Conservation (phyloP, 2,888 invertebrate genomes). For the Limenitis camilla region DNA sequence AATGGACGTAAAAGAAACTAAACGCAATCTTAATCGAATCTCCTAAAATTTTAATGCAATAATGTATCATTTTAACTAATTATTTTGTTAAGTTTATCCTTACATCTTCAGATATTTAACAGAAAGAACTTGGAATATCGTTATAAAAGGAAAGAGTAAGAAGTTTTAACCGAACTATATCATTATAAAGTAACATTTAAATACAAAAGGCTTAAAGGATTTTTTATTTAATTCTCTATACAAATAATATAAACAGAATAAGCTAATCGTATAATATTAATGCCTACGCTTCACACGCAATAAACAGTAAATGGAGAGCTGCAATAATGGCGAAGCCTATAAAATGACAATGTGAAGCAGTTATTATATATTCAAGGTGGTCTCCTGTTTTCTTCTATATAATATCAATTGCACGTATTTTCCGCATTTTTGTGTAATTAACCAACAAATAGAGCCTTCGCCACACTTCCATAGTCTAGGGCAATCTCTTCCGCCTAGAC, state of each 20-base stretch:
- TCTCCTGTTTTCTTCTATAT: slow-evolving; percentile 22
- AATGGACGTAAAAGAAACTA: too few relatives aligned
- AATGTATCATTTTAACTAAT: too few relatives aligned
- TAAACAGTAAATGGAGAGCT: slow-evolving; percentile 3
- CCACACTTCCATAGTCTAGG: slow-evolving; percentile 14
- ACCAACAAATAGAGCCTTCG: slow-evolving; percentile 22
- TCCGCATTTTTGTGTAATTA: slow-evolving; percentile 27
- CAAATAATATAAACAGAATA: not conserved
- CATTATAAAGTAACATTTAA: too few relatives aligned
- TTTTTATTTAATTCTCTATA: not conserved
- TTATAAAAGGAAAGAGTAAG: too few relatives aligned
- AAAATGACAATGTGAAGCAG: slow-evolving; percentile 17
- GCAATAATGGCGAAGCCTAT: slow-evolving; percentile 3
- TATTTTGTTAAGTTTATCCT: too few relatives aligned
- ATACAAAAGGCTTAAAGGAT: too few relatives aligned
- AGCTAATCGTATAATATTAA: not conserved
- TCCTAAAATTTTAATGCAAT: too few relatives aligned
- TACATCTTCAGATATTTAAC: too few relatives aligned
- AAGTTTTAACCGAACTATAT: too few relatives aligned
- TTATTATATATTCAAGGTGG: slow-evolving; percentile 27
- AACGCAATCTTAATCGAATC: too few relatives aligned
- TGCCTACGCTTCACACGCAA: not conserved
- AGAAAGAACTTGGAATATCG: too few relatives aligned
- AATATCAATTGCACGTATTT: slow-evolving; percentile 15
- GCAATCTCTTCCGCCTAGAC: slow-evolving; percentile 26